A percentile compares a stretch with the other conserved stretches of the same genome.
These are phyloP conservation scores for Anseranas semipalmata DNA, from an alignment of 2,113 vertebrate species.

Conservation along the genomic window DNA sequence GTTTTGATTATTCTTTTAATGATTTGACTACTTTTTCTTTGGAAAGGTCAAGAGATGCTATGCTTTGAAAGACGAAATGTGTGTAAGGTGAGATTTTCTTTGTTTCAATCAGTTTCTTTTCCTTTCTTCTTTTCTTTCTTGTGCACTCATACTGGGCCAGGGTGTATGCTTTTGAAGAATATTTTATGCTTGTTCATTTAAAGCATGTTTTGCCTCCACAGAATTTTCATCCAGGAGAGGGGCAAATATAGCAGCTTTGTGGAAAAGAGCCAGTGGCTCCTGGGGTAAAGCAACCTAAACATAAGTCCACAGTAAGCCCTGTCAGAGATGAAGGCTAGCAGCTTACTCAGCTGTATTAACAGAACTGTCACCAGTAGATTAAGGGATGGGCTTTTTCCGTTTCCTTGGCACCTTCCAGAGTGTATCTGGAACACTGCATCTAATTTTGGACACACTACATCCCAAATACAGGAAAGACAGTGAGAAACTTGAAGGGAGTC, in stretches of 20 bases:
- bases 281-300: neutral
- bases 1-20: neutral
- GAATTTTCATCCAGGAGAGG: neutral
- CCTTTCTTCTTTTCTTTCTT: neutral
- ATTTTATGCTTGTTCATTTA: neutral
- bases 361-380: neutral
- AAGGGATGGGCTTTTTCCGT: neutral
- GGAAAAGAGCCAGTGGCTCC: neutral
- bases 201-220: neutral
- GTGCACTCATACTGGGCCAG: neutral
- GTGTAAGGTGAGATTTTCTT: neutral
- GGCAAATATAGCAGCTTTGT: neutral
- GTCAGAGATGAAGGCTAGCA: neutral
- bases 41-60: neutral
- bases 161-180: neutral
- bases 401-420: neutral
- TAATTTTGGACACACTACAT: neutral
- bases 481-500: neutral
- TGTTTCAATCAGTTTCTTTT: neutral
- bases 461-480: neutral
- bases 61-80: neutral
- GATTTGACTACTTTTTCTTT: neutral
- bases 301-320: neutral
- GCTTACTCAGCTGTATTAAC: neutral
- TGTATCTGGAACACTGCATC: neutral